phyloP scores from a whole-genome alignment of 2,797 vertebrate genomes.

The Scomberomorus guttatus region DNA sequence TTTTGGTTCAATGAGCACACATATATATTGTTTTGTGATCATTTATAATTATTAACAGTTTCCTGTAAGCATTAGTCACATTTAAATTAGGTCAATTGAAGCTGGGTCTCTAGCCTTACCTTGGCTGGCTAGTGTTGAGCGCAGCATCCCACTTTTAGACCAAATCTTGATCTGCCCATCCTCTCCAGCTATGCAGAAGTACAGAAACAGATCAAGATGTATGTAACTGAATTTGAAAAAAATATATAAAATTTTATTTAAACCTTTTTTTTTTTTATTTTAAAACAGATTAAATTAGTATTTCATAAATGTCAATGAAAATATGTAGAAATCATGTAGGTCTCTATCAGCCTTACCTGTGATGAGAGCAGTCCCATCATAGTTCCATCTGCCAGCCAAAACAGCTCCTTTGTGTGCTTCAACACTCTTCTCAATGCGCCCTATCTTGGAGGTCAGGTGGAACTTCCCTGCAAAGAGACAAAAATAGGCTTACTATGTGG shows the following conservation, averaged over 20 bases:
- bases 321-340: not conserved
- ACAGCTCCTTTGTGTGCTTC: constrained; percentile 96
- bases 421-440: constrained; percentile 95
- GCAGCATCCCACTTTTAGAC: constrained; percentile 98
- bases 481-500: constrained; percentile 11
- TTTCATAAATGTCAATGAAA: constrained; percentile 6
- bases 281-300: not conserved
- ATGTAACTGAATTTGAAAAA: not conserved
- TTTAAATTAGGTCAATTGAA: not conserved
- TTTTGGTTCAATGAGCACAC: not conserved
- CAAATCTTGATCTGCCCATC: constrained; percentile 99
- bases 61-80: not conserved
- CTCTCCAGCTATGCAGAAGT: constrained; percentile 88
- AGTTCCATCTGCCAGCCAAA: constrained; percentile 95
- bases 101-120: constrained; percentile 82
- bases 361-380: constrained; percentile 94
- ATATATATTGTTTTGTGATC: not conserved
- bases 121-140: constrained; percentile 94
- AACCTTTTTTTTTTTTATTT: not conserved
- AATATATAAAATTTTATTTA: not conserved
- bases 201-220: constrained; percentile 29
- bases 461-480: constrained; percentile 90
- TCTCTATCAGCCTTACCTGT: constrained; percentile 86
- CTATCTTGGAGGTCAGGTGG: constrained; percentile 92
- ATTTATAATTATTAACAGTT: constrained; percentile 14